phyloP scores from a whole-genome alignment of 2,113 vertebrate species.

The Willisornis vidua region DNA sequence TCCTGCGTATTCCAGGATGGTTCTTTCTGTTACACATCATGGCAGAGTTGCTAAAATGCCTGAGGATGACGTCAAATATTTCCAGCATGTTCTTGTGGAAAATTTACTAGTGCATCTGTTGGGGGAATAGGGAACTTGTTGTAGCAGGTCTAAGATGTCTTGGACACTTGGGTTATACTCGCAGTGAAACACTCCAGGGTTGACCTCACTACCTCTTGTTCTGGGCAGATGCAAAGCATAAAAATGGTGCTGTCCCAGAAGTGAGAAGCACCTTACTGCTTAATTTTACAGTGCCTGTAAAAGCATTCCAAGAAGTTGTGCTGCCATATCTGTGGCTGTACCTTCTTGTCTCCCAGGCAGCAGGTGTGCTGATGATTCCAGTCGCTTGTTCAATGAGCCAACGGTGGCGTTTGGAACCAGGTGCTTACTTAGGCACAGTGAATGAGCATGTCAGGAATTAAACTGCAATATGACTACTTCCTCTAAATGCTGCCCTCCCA shows the following conservation, averaged over 20 bases:
- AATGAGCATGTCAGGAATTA: background rate
- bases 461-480: background rate
- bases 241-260: background rate
- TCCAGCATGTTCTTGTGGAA: background rate
- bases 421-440: background rate
- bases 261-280: accelerated
- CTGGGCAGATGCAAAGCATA: background rate
- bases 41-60: background rate
- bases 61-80: background rate
- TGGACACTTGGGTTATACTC: background rate
- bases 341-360: background rate
- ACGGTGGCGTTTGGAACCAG: background rate
- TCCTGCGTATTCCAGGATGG: background rate
- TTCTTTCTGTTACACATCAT: background rate
- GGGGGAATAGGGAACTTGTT: background rate
- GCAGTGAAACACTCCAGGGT: background rate
- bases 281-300: background rate
- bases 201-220: background rate
- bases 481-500: background rate
- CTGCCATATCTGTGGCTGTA: background rate
- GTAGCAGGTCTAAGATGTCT: background rate
- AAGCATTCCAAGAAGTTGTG: background rate
- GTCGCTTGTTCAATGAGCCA: background rate
- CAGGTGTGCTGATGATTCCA: background rate
- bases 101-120: background rate